A percentile compares a stretch with the other conserved stretches of the same genome.
Evolutionary conservation across 1,140 invertebrate genomes (phyloP).

Genomic region (Hesperophylax magnus): DNA sequence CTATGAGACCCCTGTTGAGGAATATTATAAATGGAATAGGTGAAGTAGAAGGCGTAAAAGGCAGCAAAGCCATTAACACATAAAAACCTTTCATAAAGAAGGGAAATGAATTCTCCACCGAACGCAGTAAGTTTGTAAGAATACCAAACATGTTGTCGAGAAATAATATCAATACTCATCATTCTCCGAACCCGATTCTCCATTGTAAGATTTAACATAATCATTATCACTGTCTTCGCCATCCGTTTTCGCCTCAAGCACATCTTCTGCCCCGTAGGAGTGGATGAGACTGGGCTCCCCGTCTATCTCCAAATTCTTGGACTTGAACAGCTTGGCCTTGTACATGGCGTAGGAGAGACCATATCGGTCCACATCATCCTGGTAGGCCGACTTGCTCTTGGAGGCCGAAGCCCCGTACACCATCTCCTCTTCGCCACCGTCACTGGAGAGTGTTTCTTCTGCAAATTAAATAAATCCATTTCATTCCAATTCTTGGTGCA

Average conservation of each 20-base stretch:
- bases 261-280: constrained; percentile 10
- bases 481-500: background rate
- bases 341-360: constrained; percentile 67
- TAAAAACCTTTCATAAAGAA: too few relatives aligned
- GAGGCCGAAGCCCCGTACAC: constrained; percentile 62
- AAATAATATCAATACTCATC: constrained; percentile 19
- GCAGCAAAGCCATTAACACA: too few relatives aligned
- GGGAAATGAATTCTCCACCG: too few relatives aligned
- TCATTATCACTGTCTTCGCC: constrained; percentile 1
- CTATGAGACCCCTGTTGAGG: too few relatives aligned
- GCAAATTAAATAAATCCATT: constrained; percentile 42
- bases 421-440: constrained; percentile 63
- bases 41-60: too few relatives aligned
- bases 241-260: background rate
- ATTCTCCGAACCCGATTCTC: constrained; percentile 3
- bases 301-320: constrained; percentile 21
- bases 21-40: too few relatives aligned
- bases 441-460: constrained; percentile 70
- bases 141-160: too few relatives aligned
- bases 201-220: constrained; percentile 8
- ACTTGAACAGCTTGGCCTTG: constrained; percentile 62
- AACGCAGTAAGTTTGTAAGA: too few relatives aligned
- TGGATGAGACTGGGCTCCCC: constrained; percentile 20
- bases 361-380: constrained; percentile 65
- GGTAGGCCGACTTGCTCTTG: constrained; percentile 46